Base-by-base conservation (phyloP, 2,113 vertebrate genomes). In the Alectura lathami region DNA sequence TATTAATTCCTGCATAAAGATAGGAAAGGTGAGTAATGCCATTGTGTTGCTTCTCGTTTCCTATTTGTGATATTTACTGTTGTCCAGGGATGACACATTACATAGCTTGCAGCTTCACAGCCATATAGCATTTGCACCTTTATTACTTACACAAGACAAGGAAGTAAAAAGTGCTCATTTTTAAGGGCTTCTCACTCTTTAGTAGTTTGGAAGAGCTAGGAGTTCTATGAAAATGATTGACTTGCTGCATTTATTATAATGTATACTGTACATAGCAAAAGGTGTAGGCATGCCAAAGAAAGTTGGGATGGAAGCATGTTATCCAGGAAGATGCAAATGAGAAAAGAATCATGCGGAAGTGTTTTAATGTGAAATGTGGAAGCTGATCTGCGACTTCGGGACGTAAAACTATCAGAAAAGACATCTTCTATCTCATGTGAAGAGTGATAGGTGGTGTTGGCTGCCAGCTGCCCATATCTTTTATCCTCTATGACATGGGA, bases 1-100 rank as follows among this genome's bases (percentile, higher is more conserved):
- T 86, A 99, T 99, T 98, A 99, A 99, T 97, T 99, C 99, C 95
- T 99, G 98, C 97, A 98, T 99, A 97, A 98, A 97, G 97, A 98
- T 98, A 97, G 99, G 99, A 98, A 99, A 99, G 98, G 99, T 99
- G 96, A 98, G 97, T 96, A 83, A 70, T 38, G 42, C 10, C 50
- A 18, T 81, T 62, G n/a, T 62, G 50, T 82, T 38, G 20, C 29
- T 93, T 92, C 47, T 32, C 18, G 23, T 82, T 86, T 83, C 6
- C 64, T 90, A 13, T 22, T 26, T 91, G n/a, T 83, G 42, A 17
- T 77, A 75, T 40, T 81, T 74, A 2, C 11, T 76, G 13, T 48
- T 83, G 42, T 43, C 34, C 51, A 78, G 30, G 27, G 26, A 50
- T 86, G 38, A 72, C 54, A 56, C 6, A 11, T 23, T 8, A 45